A percentile compares a stretch with the other conserved stretches of the same genome.
Evolutionary conservation across 2,797 vertebrate genomes (phyloP).

Genomic region (Coreius guichenoti): DNA sequence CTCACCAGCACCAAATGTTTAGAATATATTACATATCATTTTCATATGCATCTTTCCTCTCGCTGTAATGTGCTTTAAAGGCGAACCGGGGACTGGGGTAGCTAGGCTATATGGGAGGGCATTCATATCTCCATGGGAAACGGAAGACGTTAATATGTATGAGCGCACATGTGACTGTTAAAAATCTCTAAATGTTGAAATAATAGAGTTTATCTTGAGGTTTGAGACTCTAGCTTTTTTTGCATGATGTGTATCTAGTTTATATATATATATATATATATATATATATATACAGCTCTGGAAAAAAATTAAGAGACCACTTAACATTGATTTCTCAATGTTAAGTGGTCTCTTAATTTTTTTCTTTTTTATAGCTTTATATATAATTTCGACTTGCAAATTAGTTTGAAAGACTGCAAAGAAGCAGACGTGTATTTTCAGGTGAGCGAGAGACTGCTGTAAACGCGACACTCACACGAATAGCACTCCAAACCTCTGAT

Average conservation of each 20-base stretch:
- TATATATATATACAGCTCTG: too few species aligned
- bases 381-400: conserved; percentile 8
- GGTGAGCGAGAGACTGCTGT: conserved; percentile 17
- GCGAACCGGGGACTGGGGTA: conserved; percentile 62
- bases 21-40: conserved; percentile 77
- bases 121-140: conserved; percentile 82
- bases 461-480: conserved; percentile 56
- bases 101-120: conserved; percentile 74
- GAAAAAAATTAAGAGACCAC: too few species aligned
- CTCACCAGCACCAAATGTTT: conserved; percentile 78
- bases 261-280: neutral
- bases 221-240: conserved; percentile 58
- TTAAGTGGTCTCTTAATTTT: too few species aligned
- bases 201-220: conserved; percentile 55
- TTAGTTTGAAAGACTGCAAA: conserved; percentile 22
- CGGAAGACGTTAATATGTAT: conserved; percentile 75
- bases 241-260: conserved; percentile 17
- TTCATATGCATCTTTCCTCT: conserved; percentile 81
- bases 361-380: too few species aligned
- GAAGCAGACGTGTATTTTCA: neutral
- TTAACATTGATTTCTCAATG: too few species aligned
- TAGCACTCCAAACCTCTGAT: conserved; percentile 68
- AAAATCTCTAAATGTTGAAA: conserved; percentile 65
- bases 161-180: conserved; percentile 65
- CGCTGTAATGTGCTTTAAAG: conserved; percentile 75